Evolutionary conservation across 2,797 vertebrate species (phyloP).

Genomic region (Manis javanica): DNA sequence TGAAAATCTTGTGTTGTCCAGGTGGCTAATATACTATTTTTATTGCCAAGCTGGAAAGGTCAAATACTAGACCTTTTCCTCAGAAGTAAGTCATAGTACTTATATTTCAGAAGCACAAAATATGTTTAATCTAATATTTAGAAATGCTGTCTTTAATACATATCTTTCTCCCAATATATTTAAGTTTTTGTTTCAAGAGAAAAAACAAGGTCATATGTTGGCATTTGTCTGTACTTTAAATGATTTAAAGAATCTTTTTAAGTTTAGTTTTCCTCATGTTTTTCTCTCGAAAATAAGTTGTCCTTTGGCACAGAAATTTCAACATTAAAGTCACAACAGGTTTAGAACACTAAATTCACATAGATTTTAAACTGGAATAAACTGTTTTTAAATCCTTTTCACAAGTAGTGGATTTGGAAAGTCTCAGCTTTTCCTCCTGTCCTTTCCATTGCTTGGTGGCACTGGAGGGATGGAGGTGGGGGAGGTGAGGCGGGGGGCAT

Average conservation of each 20-base stretch:
- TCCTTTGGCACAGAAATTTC: neutral
- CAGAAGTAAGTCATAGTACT: neutral
- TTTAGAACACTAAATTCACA: neutral
- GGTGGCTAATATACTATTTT: neutral
- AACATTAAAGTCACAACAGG: neutral
- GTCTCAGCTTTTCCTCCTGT: neutral
- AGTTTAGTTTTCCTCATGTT: neutral
- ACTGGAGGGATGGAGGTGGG: neutral
- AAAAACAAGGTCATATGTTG: neutral
- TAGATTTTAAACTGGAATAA: neutral
- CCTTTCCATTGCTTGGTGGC: neutral
- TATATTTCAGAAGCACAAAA: neutral
- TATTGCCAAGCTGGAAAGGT: neutral
- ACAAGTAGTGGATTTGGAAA: conserved; percentile 22
- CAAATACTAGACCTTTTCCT: neutral
- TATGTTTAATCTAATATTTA: neutral
- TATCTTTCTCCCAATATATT: neutral
- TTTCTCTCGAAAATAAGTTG: neutral
- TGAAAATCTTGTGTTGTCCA: neutral
- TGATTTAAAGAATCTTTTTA: neutral
- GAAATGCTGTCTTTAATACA: neutral
- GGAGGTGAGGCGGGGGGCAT: neutral
- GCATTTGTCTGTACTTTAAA: neutral
- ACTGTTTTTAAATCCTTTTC: neutral
- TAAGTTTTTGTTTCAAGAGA: conserved; percentile 1